Base-by-base conservation (phyloP, 2,797 vertebrate genomes). In the Cephalopachus bancanus region DNA sequence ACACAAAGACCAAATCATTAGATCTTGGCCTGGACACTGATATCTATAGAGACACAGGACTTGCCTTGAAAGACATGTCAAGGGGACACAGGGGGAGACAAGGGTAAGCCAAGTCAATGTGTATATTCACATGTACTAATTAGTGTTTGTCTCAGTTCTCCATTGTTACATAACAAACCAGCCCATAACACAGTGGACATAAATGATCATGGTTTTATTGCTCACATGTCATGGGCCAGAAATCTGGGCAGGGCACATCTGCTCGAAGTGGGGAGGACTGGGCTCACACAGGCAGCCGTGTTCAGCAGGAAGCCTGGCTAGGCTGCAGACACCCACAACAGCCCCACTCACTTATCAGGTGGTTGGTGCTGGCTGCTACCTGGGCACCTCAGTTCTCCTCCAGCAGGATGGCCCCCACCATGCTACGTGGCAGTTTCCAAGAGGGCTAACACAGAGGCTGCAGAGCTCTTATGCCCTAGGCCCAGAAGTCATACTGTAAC, bases 191-290 rank as follows among this genome's bases (percentile, higher is more conserved):
- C 44, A 44, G 44, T 44, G 44, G 44, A 3, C 5, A 4, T 5
- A 44, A 44, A 44, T 44, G 6, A 44, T 44, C 44, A 44, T 5
- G 49, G 72, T 10, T 19, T 7, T 0, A 19, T 0, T 6, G 16
- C 44, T 69, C 64, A 30, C 33, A 10, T 9, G 64, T 74, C 37
- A 11, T 30, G 90, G 26, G 49, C 80, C 64, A 30, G 57, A 60
- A 33, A 33, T 15, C 4, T 3, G 55, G 78, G 65, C 89, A 51
- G 10, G 71, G 60, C 69, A 30, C 37, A 1, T 5, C 7, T 3
- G 57, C 33, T 24, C 2, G 7, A 24, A 4, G 0, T 0, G 0
- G 37, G 11, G 1, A 7, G 37, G 33, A 33, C 33, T 9, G 55
- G 26, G 53, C 55, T 44, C 33, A 4, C 28, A 33, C 10, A 3